Base-by-base conservation (phyloP, 2,113 vertebrate genomes). In the Puntigrus tetrazona region DNA sequence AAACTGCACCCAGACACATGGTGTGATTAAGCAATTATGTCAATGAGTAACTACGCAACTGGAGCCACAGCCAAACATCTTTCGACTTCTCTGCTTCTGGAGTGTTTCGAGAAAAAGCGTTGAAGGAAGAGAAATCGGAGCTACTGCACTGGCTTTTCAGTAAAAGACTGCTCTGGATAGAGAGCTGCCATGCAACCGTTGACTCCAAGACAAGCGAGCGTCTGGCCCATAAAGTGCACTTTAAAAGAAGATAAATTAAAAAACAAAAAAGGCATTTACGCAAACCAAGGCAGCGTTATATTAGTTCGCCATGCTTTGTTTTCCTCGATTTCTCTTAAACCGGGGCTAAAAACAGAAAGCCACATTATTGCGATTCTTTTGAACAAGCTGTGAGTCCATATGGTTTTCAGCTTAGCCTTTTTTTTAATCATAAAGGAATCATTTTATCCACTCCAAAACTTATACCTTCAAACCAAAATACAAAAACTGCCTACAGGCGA, bases 341-440 rank as follows among this genome's bases (percentile, higher is more conserved):
- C 5, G 34, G 34, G 57, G 50, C 75, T 83, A 88, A 79, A 88
- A 85, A 83, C 81, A 83, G 75, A 82, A 82, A 65, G 50, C 27
- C 80, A 61, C 38, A 2, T 83, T 75, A 78, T 69, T 47, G 63
- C 22, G 20, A 43, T 36, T 61, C 47, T 61, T 82, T 34, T 79
- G 36, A 79, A 79, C 5, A 1, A 61, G 50, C 69, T 45, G 34
- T 20, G 34, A 22, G 34, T 45, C 57, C 31, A 31, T 31, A 52
- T 55, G 86, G 52, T 67, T 65, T 81, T 50, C 16, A 18, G 3
- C 38, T 61, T 11, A 25, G 63, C 29, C 27, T 25, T 38, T 74
- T 43, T 38, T 41, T 70, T 61, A 13, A 76, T 52, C 9, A 5
- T 34, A 13, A 52, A 76, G 8, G 11, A 78, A 36, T 8, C 0